Evolutionary conservation across 2,888 invertebrate genomes (phyloP).

Genomic region (Trachelus stipa): DNA sequence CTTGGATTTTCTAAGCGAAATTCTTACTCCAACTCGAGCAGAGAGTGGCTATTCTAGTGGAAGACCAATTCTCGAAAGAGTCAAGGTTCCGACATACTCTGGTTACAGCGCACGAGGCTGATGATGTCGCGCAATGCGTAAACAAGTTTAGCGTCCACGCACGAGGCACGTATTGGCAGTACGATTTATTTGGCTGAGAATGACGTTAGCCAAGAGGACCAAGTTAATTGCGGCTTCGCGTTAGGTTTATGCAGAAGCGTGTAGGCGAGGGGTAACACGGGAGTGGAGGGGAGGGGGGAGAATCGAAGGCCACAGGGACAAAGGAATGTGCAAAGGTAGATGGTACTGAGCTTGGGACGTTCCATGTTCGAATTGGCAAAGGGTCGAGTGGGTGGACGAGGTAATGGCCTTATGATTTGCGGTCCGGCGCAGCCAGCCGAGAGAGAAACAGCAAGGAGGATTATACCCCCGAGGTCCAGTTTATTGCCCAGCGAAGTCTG

Average conservation of each 20-base stretch:
- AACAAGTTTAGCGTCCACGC: neutral
- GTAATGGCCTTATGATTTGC: neutral
- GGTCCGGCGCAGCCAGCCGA: neutral
- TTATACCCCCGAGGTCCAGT: neutral
- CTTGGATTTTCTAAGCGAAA: no score
- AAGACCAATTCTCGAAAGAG: neutral
- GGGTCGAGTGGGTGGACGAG: neutral
- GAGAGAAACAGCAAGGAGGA: neutral
- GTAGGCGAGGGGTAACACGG: neutral
- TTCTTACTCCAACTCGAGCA: no score
- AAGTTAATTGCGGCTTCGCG: neutral
- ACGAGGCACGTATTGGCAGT: neutral
- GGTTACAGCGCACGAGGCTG: neutral
- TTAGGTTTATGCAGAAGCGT: neutral
- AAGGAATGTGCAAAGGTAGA: neutral
- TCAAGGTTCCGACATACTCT: neutral
- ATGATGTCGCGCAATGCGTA: neutral
- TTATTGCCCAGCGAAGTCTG: neutral
- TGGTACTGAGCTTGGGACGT: neutral
- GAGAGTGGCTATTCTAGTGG: neutral
- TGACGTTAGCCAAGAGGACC: neutral
- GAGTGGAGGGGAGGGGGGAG: neutral
- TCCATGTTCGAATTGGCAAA: neutral
- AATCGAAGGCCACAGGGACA: neutral
- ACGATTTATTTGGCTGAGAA: neutral